Conservation (phyloP, 2,888 invertebrate species). For the Eupithecia insigniata region DNA sequence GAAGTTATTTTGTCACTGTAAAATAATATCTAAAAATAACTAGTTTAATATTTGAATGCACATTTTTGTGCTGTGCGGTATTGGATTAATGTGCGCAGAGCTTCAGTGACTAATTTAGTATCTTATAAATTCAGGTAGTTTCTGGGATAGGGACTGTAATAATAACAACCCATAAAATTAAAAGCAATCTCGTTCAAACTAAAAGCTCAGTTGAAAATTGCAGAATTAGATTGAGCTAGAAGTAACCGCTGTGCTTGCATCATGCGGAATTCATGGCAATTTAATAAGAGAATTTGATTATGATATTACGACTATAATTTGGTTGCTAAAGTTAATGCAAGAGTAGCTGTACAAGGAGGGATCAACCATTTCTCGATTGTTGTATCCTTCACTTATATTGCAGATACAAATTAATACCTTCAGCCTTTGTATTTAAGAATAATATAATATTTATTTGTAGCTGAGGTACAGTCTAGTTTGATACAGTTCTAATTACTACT, state of each 20-base stretch:
- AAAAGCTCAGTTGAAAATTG: constrained; percentile 23
- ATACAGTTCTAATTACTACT: too few species aligned
- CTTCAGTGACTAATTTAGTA: not conserved
- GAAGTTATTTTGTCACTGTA: too few species aligned
- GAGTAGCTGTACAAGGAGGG: not conserved
- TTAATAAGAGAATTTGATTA: constrained; percentile 20
- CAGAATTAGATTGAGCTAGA: constrained; percentile 35
- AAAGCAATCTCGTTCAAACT: not conserved
- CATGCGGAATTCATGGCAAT: constrained; percentile 23
- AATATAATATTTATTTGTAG: too few species aligned
- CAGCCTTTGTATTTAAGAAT: too few species aligned
- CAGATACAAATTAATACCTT: too few species aligned
- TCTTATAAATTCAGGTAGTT: not conserved
- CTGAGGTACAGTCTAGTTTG: too few species aligned
- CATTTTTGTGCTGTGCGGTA: too few species aligned
- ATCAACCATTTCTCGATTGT: constrained; percentile 4
- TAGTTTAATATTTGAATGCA: too few species aligned
- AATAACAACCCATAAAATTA: not conserved
- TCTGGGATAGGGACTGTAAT: not conserved
- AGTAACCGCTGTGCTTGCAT: constrained; percentile 28
- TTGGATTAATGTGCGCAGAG: too few species aligned
- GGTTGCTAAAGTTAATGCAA: constrained; percentile 9
- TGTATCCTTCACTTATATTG: not conserved
- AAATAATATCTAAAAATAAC: too few species aligned
- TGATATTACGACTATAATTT: constrained; percentile 11